These are phyloP conservation scores for Crioceris asparagi DNA, from an alignment of 2,888 invertebrate genomes.

Conservation along the genomic window DNA sequence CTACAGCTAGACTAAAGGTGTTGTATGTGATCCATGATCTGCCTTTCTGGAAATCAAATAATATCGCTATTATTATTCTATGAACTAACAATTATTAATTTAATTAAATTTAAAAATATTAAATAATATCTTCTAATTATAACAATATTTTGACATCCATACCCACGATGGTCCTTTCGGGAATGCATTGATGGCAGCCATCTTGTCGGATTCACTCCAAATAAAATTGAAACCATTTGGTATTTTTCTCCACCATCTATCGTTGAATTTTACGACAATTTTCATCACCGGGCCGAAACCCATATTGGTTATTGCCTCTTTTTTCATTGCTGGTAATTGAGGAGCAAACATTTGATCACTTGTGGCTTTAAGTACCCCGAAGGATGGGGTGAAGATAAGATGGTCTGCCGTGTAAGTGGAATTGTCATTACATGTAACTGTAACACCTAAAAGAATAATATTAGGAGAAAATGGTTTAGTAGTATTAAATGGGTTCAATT, in stretches of 20 bases:
- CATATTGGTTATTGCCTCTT: conserved; percentile 16
- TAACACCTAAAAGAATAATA: too few relatives aligned
- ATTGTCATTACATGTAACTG: too few relatives aligned
- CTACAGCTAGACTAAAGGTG: conserved; percentile 7
- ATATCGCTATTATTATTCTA: too few relatives aligned
- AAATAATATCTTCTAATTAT: too few relatives aligned
- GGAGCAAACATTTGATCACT: conserved; percentile 18
- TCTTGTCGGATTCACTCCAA: conserved; percentile 44
- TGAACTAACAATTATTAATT: neutral
- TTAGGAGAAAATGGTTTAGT: too few relatives aligned
- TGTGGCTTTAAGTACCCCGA: conserved; percentile 21
- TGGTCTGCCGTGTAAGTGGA: conserved; percentile 43
- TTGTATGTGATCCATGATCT: conserved; percentile 16
- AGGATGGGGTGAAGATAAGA: conserved; percentile 46
- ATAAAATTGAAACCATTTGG: conserved; percentile 43
- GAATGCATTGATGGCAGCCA: conserved; percentile 25
- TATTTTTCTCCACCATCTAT: conserved; percentile 19
- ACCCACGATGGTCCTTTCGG: conserved; percentile 24
- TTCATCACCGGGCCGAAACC: conserved; percentile 24
- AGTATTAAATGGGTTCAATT: too few relatives aligned
- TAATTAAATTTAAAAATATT: too few relatives aligned
- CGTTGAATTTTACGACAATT: conserved; percentile 17
- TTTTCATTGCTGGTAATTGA: conserved; percentile 15
- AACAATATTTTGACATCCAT: too few relatives aligned
- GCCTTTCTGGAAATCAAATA: conserved; percentile 13